Percentiles rank a stretch among this genome's conserved stretches.
phyloP scores from a whole-genome alignment of 2,113 vertebrate species.

The Phainopepla nitens region DNA sequence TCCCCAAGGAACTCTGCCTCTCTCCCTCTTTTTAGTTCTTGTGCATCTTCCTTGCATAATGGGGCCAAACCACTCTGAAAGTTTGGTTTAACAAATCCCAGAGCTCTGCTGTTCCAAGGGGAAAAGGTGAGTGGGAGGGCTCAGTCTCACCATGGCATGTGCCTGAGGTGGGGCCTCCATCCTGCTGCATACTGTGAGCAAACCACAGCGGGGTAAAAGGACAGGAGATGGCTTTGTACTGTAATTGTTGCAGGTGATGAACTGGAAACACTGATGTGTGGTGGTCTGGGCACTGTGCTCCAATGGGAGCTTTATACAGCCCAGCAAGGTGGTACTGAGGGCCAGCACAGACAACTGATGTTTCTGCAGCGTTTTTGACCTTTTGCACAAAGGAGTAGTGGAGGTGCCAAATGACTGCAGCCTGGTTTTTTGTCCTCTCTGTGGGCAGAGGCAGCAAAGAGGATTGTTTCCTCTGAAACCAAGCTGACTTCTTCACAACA shows the following conservation, averaged over 20 bases:
- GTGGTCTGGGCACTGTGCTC: not conserved
- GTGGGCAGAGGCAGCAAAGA: not conserved
- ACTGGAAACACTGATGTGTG: not conserved
- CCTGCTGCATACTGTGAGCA: not conserved
- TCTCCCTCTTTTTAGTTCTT: not conserved
- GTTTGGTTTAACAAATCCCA: not conserved
- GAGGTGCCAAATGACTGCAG: not conserved
- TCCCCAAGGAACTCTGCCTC: not conserved
- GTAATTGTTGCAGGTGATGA: not conserved
- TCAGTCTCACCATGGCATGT: accelerated
- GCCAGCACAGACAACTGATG: not conserved
- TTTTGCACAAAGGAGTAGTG: not conserved
- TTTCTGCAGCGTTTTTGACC: not conserved
- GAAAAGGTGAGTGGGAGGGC: not conserved
- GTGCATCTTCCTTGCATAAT: not conserved
- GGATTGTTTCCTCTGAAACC: not conserved
- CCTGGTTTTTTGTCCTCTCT: not conserved
- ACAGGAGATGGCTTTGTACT: not conserved
- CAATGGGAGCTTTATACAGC: not conserved
- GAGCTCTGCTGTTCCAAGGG: not conserved
- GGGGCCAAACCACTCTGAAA: not conserved
- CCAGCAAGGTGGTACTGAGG: not conserved
- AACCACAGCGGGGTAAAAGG: not conserved
- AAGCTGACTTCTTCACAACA: not conserved
- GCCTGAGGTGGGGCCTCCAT: not conserved